Evolutionary conservation across 2,113 vertebrate species (phyloP).

Genomic region (Notothenia rossii): DNA sequence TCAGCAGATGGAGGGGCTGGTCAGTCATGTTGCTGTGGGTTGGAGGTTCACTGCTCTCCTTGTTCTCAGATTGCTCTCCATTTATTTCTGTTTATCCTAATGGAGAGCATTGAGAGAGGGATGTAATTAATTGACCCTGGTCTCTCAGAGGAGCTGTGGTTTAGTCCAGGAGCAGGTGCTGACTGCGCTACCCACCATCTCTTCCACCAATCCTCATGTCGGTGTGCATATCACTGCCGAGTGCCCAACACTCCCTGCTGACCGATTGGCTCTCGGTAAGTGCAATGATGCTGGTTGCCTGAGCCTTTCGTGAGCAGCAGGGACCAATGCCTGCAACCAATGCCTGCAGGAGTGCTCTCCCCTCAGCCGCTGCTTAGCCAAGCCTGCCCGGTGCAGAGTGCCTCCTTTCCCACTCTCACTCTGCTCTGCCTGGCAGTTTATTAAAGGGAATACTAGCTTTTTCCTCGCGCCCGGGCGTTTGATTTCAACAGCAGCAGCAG

Average conservation of each 20-base stretch:
- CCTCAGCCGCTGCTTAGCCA: conserved; percentile 61
- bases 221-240: conserved; percentile 44
- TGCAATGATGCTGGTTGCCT: conserved; percentile 80
- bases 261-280: conserved; percentile 85
- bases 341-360: conserved; percentile 84
- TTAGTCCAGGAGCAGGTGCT: conserved; percentile 56
- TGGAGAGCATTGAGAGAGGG: conserved; percentile 69
- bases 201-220: conserved; percentile 39
- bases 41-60: conserved; percentile 5
- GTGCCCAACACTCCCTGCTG: conserved; percentile 69
- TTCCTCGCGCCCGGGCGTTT: conserved; percentile 76
- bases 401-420: conserved; percentile 67
- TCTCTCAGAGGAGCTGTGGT: conserved; percentile 55
- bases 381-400: conserved; percentile 67
- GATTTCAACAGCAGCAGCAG: conserved; percentile 84
- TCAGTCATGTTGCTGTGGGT: neutral
- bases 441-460: conserved; percentile 87
- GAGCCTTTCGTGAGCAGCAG: conserved; percentile 81
- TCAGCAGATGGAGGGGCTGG: conserved; percentile 13
- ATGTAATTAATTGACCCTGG: conserved; percentile 85
- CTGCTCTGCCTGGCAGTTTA: conserved; percentile 85
- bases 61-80: conserved; percentile 52
- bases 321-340: conserved; percentile 67
- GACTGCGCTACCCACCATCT: conserved; percentile 40
- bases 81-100: conserved; percentile 72